Percentiles rank a stretch among this genome's conserved stretches.
These are phyloP conservation scores for Myxocyprinus asiaticus DNA, from an alignment of 2,113 vertebrate species.

Conservation along the genomic window DNA sequence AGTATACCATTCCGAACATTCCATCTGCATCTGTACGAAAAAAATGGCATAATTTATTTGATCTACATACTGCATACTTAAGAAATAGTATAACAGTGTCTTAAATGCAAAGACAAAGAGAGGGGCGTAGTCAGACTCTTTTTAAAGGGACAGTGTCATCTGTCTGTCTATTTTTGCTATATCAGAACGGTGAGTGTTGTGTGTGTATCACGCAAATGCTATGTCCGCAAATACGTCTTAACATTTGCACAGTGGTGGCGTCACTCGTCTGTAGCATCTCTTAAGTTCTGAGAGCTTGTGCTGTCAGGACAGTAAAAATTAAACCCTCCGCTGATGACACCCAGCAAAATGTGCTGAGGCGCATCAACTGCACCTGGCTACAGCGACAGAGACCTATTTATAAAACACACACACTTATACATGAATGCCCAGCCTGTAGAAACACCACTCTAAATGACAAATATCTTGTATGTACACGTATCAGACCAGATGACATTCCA, in stretches of 20 bases:
- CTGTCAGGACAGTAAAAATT: conserved; percentile 67
- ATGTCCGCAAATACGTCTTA: conserved; percentile 66
- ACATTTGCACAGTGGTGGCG: conserved; percentile 76
- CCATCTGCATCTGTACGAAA: too few species aligned
- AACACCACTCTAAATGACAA: conserved; percentile 63
- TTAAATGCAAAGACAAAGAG: too few species aligned
- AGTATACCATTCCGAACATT: too few species aligned
- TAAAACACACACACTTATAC: conserved; percentile 61
- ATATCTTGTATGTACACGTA: conserved; percentile 66
- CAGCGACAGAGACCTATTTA: conserved; percentile 75
- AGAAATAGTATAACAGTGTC: too few species aligned
- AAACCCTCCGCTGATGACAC: conserved; percentile 56
- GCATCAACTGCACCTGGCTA: conserved; percentile 78
- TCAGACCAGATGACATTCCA: conserved; percentile 68
- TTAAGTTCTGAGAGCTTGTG: conserved; percentile 67
- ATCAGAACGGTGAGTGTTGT: background rate
- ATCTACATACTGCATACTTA: too few species aligned
- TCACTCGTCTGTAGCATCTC: conserved; percentile 46
- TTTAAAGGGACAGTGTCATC: background rate
- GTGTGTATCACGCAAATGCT: conserved; percentile 38
- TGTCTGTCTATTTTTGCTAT: background rate
- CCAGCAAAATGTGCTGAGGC: conserved; percentile 73
- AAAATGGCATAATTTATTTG: too few species aligned
- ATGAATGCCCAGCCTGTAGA: conserved; percentile 52
- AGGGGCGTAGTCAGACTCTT: background rate